Evolutionary conservation across 2,888 invertebrate species (phyloP).

Genomic region (Julus scanicus): DNA sequence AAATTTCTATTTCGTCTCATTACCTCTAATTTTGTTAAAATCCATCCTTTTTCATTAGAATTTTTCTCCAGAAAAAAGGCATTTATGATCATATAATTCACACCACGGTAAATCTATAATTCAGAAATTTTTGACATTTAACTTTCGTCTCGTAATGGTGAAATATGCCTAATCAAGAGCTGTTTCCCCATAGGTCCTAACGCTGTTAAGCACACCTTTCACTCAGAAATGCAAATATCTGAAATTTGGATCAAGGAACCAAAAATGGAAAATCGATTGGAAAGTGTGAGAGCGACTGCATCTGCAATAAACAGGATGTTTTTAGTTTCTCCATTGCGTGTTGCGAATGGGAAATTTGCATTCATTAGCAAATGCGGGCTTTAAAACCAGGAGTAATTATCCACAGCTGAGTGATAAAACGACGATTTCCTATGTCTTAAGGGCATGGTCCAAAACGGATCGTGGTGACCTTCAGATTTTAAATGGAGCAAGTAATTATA

Average conservation of each 20-base stretch:
- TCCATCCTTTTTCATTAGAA: too few species aligned
- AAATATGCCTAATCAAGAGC: background rate
- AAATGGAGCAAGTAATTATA: background rate
- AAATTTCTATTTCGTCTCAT: too few species aligned
- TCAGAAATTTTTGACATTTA: too few species aligned
- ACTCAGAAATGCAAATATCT: background rate
- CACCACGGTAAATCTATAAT: too few species aligned
- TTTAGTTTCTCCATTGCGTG: slow-evolving; percentile 13
- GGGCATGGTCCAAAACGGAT: background rate
- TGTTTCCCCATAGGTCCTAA: background rate
- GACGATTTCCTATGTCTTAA: background rate
- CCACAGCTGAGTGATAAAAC: slow-evolving; percentile 30
- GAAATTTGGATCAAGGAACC: background rate
- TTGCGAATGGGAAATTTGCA: background rate
- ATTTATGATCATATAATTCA: too few species aligned
- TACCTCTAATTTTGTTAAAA: too few species aligned
- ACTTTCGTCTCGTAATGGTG: background rate
- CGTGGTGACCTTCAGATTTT: background rate
- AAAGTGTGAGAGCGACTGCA: slow-evolving; percentile 22
- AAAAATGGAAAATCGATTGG: slow-evolving; percentile 27
- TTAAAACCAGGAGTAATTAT: background rate
- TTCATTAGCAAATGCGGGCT: slow-evolving; percentile 15
- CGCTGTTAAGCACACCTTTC: background rate
- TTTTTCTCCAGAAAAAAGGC: too few species aligned
- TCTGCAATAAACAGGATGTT: slow-evolving; percentile 1